phyloP scores from a whole-genome alignment of 2,113 vertebrate species.

The Opisthocomus hoazin region DNA sequence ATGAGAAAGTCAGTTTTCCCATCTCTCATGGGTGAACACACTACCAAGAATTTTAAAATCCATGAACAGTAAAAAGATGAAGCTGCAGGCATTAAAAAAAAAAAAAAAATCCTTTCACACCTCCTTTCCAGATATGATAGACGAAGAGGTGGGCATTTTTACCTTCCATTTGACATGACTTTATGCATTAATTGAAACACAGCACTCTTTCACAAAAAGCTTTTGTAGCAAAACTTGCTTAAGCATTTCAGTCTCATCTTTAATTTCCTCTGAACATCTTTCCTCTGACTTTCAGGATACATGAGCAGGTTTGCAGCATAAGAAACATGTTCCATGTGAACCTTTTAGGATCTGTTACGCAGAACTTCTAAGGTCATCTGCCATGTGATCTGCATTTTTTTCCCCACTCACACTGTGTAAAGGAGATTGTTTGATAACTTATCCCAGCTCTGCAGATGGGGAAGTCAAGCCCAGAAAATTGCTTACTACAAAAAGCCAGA shows the following conservation, averaged over 20 bases:
- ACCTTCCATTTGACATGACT: neutral
- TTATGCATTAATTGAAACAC: neutral
- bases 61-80: neutral
- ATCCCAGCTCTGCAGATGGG: neutral
- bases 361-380: neutral
- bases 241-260: neutral
- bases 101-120: neutral
- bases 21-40: fast-evolving
- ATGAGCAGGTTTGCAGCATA: neutral
- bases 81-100: neutral
- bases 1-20: neutral
- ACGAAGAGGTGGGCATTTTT: neutral
- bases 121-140: neutral
- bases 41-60: neutral
- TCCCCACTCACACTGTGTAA: neutral
- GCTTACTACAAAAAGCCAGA: conserved; percentile 23
- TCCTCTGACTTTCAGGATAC: neutral
- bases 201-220: neutral
- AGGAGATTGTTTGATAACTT: conserved; percentile 8
- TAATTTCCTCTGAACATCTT: neutral
- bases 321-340: neutral
- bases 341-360: neutral
- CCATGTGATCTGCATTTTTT: neutral
- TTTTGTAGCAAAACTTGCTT: neutral
- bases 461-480: conserved; percentile 30